These are phyloP conservation scores for Sphinx pinastri DNA, from an alignment of 2,888 invertebrate genomes.

Conservation along the genomic window DNA sequence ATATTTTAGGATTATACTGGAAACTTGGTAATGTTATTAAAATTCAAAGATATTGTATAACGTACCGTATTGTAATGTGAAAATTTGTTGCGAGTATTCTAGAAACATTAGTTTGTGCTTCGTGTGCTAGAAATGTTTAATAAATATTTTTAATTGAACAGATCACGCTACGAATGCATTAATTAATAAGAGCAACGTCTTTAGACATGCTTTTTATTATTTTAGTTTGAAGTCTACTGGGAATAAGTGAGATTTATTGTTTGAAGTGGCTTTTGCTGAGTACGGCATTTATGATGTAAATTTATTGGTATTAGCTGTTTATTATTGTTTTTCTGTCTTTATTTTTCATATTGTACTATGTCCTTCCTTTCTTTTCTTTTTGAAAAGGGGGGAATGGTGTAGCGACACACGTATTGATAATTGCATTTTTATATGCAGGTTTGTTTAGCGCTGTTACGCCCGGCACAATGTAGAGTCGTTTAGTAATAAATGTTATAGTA, in stretches of 20 bases:
- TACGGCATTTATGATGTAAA: background rate
- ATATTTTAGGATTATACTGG: conserved; percentile 11
- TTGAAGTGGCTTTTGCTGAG: background rate
- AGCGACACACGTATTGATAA: no score
- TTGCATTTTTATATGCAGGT: no score
- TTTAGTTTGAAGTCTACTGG: background rate
- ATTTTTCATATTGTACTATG: no score
- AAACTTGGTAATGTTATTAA: conserved; percentile 36
- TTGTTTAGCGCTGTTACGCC: no score
- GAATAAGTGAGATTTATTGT: conserved; percentile 3
- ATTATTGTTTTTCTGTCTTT: no score
- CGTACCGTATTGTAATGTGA: conserved; percentile 36
- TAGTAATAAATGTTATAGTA: no score
- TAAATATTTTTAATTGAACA: conserved; percentile 8
- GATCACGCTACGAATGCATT: background rate
- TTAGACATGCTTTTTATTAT: conserved; percentile 4
- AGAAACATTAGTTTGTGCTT: conserved; percentile 35
- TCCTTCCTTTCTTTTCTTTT: no score
- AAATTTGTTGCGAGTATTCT: conserved; percentile 40
- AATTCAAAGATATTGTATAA: conserved; percentile 36
- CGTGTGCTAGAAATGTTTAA: background rate
- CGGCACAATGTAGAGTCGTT: no score
- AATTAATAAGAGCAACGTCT: background rate
- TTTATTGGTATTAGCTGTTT: background rate
- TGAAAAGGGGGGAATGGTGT: no score